Evolutionary conservation across 2,113 vertebrate genomes (phyloP).

Genomic region (Hippocampus guttulatus): DNA sequence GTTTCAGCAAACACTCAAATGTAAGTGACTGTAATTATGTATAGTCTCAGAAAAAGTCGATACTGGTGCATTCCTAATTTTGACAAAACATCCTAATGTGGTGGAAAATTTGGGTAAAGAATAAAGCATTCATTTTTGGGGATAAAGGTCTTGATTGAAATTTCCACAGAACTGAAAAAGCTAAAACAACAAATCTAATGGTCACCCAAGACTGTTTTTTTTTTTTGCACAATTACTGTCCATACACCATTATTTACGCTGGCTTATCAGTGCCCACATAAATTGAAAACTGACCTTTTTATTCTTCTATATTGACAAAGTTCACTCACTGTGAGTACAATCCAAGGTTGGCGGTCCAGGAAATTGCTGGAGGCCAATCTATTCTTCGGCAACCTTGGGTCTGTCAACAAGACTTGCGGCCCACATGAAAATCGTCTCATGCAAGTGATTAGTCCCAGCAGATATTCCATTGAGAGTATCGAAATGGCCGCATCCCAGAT

Average conservation of each 20-base stretch:
- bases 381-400: not conserved
- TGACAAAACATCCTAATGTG: too few relatives aligned
- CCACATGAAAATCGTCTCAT: not conserved
- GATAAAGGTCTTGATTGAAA: not conserved
- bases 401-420: not conserved
- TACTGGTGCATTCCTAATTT: too few relatives aligned
- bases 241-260: not conserved
- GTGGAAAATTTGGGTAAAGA: too few relatives aligned
- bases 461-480: not conserved
- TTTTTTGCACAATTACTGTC: not conserved
- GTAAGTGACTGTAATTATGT: too few relatives aligned
- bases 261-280: not conserved
- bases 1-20: too few relatives aligned
- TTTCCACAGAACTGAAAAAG: not conserved
- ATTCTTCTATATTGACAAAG: not conserved
- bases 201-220: not conserved
- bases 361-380: not conserved
- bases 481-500: not conserved
- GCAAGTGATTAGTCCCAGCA: not conserved
- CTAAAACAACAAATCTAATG: not conserved
- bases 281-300: slow-evolving; percentile 1
- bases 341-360: not conserved
- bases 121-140: not conserved
- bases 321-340: not conserved
- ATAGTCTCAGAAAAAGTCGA: too few relatives aligned